Conservation (phyloP, 2,113 vertebrate genomes). For the Atrichornis clamosus region DNA sequence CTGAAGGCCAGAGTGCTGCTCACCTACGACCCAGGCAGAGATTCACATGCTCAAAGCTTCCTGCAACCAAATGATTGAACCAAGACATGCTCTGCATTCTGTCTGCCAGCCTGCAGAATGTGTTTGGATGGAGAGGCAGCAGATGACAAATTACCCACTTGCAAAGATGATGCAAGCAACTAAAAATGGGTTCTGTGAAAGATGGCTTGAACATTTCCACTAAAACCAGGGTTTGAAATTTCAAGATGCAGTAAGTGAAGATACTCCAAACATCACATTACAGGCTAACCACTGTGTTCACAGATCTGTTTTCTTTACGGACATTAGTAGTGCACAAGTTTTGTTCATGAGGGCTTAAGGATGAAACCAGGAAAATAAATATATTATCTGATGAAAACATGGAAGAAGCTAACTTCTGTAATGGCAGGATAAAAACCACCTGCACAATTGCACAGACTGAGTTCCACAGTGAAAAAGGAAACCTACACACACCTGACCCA, state of each 20-base stretch:
- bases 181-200: not conserved
- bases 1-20: not conserved
- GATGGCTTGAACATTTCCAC: accelerated
- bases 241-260: not conserved
- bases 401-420: not conserved
- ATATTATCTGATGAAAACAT: not conserved
- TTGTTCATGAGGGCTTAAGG: not conserved
- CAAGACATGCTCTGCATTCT: not conserved
- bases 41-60: not conserved
- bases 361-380: not conserved
- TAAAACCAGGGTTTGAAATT: not conserved
- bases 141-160: not conserved
- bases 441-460: not conserved
- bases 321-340: not conserved
- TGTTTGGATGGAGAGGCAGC: not conserved
- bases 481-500: accelerated
- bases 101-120: not conserved
- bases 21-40: not conserved
- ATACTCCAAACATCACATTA: not conserved
- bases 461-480: not conserved
- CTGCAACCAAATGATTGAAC: not conserved
- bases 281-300: not conserved
- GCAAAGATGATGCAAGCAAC: not conserved
- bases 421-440: not conserved
- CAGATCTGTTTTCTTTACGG: accelerated